A percentile compares a stretch with the other conserved stretches of the same genome.
Evolutionary conservation across 2,797 vertebrate genomes (phyloP).

Genomic region (Rallus crepitans): DNA sequence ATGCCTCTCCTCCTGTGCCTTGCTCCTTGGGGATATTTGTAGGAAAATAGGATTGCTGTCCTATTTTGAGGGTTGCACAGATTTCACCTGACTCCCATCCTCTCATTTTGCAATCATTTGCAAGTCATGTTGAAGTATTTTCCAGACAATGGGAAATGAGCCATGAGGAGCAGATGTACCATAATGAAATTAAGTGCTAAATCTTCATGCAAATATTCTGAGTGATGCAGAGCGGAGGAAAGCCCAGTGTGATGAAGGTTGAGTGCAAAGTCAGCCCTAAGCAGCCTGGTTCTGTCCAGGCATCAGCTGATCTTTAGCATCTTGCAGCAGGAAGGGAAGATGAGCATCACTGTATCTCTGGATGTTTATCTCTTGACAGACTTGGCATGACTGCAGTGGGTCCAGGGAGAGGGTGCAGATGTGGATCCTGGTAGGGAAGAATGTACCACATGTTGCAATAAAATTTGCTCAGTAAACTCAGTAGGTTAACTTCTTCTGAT

Average conservation of each 20-base stretch:
- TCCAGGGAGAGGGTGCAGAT: neutral
- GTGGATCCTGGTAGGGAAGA: neutral
- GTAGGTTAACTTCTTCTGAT: neutral
- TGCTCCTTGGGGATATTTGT: neutral
- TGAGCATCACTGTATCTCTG: neutral
- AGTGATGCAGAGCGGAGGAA: neutral
- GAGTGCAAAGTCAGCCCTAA: neutral
- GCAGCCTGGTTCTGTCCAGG: neutral
- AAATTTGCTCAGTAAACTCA: neutral
- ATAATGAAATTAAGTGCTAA: neutral
- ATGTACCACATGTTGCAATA: neutral
- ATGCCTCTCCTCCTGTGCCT: rapidly evolving
- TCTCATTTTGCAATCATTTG: neutral
- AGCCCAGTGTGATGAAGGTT: neutral
- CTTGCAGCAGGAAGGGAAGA: neutral
- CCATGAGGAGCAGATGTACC: neutral
- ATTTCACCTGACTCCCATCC: neutral
- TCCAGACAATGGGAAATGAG: slow-evolving; percentile 7
- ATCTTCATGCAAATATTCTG: neutral
- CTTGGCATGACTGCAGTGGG: neutral
- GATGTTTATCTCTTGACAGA: neutral
- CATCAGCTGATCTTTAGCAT: neutral
- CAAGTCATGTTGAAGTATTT: neutral
- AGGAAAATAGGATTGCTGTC: neutral
- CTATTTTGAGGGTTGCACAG: neutral